These are phyloP conservation scores for Halcyon chelicuti DNA, from an alignment of 2,797 vertebrate species.

Conservation along the genomic window DNA sequence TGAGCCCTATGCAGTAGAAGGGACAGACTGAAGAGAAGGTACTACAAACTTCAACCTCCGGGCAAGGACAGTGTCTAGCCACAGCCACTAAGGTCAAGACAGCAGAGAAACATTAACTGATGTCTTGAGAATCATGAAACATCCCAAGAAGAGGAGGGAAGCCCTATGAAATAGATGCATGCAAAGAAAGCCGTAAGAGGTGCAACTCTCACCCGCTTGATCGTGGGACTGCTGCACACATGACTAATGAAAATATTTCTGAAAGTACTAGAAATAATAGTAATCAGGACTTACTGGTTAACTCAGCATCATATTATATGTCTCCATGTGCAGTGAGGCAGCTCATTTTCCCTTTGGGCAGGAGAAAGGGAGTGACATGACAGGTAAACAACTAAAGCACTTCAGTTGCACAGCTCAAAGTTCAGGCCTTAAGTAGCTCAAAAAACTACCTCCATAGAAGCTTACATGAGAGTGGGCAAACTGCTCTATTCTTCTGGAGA, in stretches of 20 bases:
- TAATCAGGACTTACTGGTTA: neutral
- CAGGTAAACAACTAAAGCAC: neutral
- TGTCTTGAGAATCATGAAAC: rapidly evolving
- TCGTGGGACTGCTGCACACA: neutral
- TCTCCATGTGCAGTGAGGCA: neutral
- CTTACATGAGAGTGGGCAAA: neutral
- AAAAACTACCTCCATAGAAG: rapidly evolving
- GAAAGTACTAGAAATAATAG: neutral
- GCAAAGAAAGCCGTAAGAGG: neutral
- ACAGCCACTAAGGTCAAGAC: neutral
- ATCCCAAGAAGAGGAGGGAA: neutral
- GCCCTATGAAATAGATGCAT: neutral
- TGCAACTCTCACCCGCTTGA: neutral
- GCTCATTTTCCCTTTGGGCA: neutral
- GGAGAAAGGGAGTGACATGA: neutral
- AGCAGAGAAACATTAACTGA: neutral
- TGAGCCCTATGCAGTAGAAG: neutral
- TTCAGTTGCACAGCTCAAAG: neutral
- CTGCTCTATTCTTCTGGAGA: neutral
- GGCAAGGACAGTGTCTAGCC: neutral
- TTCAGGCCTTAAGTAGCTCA: neutral
- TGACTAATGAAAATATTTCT: neutral
- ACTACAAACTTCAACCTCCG: rapidly evolving
- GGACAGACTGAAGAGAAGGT: neutral
- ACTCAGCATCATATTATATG: neutral